phyloP scores from a whole-genome alignment of 2,113 vertebrate species.

The Tautogolabrus adspersus region DNA sequence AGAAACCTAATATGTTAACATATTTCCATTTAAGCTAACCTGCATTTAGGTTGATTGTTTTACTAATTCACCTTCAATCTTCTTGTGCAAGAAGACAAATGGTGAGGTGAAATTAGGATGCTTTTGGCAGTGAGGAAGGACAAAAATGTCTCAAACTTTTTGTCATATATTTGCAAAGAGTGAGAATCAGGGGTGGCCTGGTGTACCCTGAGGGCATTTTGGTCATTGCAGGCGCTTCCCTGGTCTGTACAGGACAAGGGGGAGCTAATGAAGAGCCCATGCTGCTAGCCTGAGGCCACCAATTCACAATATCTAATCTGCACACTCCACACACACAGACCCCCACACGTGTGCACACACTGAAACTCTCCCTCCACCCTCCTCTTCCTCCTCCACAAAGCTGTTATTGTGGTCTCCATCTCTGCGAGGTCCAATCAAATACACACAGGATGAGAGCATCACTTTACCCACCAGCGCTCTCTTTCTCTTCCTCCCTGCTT shows the following conservation, averaged over 20 bases:
- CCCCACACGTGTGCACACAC: slow-evolving; percentile 65
- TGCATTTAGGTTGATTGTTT: neutral
- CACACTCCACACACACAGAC: slow-evolving; percentile 57
- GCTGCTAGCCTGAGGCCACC: slow-evolving; percentile 51
- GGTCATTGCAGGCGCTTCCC: slow-evolving; percentile 56
- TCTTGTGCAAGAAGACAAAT: neutral
- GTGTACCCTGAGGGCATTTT: slow-evolving; percentile 71
- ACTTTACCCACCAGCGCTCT: slow-evolving; percentile 54
- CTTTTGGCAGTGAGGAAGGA: neutral
- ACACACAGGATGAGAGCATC: slow-evolving; percentile 73
- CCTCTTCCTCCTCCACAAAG: slow-evolving; percentile 64
- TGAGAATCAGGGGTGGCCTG: slow-evolving; percentile 72
- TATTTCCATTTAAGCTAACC: slow-evolving; percentile 20
- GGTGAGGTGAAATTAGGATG: neutral
- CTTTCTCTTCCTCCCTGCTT: slow-evolving; percentile 63
- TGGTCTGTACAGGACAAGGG: slow-evolving; percentile 66
- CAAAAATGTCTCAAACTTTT: neutral
- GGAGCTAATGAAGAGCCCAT: slow-evolving; percentile 48
- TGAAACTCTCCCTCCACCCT: slow-evolving; percentile 43
- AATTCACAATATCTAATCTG: slow-evolving; percentile 69
- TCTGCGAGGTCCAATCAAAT: slow-evolving; percentile 73
- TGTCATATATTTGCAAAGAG: slow-evolving; percentile 14
- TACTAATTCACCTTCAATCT: neutral
- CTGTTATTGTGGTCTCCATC: slow-evolving; percentile 66
- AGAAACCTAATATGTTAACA: slow-evolving; percentile 31